Percentiles rank a stretch among this genome's conserved stretches.
Evolutionary conservation across 2,888 invertebrate species (phyloP).

Genomic region (Bombylius major): DNA sequence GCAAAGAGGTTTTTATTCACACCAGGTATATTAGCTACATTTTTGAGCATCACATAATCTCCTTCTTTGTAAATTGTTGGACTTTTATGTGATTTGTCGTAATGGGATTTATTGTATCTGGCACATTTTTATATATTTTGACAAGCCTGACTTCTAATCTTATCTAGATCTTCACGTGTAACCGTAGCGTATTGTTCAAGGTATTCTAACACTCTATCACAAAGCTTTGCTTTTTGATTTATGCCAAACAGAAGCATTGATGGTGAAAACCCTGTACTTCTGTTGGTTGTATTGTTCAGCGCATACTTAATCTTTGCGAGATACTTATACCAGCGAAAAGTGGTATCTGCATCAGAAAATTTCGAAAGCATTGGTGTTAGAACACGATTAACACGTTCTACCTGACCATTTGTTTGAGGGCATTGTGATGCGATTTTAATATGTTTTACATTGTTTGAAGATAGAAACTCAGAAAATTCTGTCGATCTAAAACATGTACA

Average conservation of each 20-base stretch:
- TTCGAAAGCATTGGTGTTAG: slow-evolving; percentile 6
- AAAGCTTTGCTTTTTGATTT: slow-evolving; percentile 17
- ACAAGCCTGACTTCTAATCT: slow-evolving; percentile 11
- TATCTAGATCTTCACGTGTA: not conserved
- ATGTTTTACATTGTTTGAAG: slow-evolving; percentile 4
- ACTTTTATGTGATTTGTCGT: not conserved
- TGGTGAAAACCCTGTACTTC: slow-evolving; percentile 19
- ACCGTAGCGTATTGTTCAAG: slow-evolving; percentile 6
- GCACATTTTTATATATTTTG: slow-evolving; percentile 13
- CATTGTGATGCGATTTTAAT: slow-evolving; percentile 8
- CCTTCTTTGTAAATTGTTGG: slow-evolving; percentile 7
- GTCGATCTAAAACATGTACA: slow-evolving; percentile 3
- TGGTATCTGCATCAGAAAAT: slow-evolving; percentile 1
- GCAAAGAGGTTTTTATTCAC: slow-evolving; percentile 17
- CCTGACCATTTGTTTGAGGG: slow-evolving; percentile 7
- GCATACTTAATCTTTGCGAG: slow-evolving; percentile 17
- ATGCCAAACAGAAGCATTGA: slow-evolving; percentile 20
- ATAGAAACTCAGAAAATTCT: slow-evolving; percentile 5
- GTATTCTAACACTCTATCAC: slow-evolving; percentile 13
- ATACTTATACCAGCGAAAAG: slow-evolving; percentile 6
- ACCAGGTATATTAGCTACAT: slow-evolving; percentile 14
- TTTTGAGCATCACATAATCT: slow-evolving; percentile 17
- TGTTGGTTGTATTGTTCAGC: slow-evolving; percentile 19
- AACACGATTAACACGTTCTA: slow-evolving; percentile 3
- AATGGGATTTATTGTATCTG: slow-evolving; percentile 11